A percentile compares a stretch with the other conserved stretches of the same genome.
Conservation (phyloP, 1,140 invertebrate species). For the Temnothorax nylanderi region DNA sequence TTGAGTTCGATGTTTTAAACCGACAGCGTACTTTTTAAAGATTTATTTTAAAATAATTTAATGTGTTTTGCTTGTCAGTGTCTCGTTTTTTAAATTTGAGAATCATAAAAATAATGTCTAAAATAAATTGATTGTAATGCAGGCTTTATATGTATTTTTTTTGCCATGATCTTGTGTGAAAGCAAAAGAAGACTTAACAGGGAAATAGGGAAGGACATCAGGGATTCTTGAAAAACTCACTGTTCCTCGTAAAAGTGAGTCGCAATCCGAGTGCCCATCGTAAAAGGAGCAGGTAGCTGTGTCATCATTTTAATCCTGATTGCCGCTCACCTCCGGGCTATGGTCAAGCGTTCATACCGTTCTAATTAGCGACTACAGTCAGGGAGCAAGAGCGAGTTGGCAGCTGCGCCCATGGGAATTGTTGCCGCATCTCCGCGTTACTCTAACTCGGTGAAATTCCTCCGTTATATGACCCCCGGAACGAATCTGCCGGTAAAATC, state of each 20-base stretch:
- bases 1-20: background rate
- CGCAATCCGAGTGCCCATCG: constrained; percentile 31
- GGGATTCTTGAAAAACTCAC: background rate
- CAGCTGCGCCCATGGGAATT: constrained; percentile 55
- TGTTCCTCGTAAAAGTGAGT: background rate
- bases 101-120: background rate
- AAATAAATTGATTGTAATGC: background rate
- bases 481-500: constrained; percentile 60
- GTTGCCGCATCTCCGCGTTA: constrained; percentile 53
- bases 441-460: constrained; percentile 55
- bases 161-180: background rate
- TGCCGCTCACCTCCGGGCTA: constrained; percentile 53
- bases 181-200: background rate
- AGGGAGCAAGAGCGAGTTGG: background rate
- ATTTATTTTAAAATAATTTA: constrained; percentile 6
- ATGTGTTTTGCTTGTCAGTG: background rate
- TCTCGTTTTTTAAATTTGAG: background rate
- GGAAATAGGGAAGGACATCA: background rate
- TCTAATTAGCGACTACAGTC: constrained; percentile 64
- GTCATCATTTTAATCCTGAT: constrained; percentile 66
- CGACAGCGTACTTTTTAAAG: background rate
- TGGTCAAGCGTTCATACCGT: constrained; percentile 42
- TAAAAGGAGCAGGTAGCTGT: constrained; percentile 45
- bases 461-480: constrained; percentile 44
- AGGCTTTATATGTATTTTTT: background rate